Percentiles rank a stretch among this genome's conserved stretches.
Conservation (phyloP, 2,888 invertebrate genomes). For the Melanostoma scalare region DNA sequence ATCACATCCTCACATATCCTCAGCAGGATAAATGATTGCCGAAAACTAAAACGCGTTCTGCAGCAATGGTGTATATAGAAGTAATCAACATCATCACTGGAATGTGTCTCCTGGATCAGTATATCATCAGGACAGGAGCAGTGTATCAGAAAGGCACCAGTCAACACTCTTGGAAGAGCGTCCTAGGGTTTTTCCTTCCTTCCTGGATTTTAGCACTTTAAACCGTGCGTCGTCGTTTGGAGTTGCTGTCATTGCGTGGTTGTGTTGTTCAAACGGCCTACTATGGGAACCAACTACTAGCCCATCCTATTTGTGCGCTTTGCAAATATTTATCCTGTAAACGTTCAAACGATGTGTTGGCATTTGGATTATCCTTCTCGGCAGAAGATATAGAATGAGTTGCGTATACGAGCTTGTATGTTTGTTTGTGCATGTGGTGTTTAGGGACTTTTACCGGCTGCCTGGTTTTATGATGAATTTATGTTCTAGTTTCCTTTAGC, state of each 20-base stretch:
- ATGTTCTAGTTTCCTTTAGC: conserved; percentile 60
- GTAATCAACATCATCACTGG: conserved; percentile 64
- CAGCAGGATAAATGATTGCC: conserved; percentile 58
- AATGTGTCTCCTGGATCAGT: conserved; percentile 59
- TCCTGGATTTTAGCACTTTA: conserved; percentile 60
- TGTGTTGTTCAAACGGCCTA: conserved; percentile 51
- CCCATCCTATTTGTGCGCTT: conserved; percentile 4
- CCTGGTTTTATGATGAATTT: conserved; percentile 71
- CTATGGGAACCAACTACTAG: conserved; percentile 26
- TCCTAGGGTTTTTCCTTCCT: conserved; percentile 56
- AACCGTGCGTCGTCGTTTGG: conserved; percentile 43
- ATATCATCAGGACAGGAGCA: conserved; percentile 50
- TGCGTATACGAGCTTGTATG: conserved; percentile 8
- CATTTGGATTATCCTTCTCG: conserved; percentile 62
- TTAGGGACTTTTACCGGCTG: conserved; percentile 61
- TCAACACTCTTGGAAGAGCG: conserved; percentile 30
- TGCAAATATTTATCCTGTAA: conserved; percentile 70
- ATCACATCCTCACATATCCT: conserved; percentile 10
- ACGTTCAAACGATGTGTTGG: conserved; percentile 64
- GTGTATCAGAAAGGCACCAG: conserved; percentile 33
- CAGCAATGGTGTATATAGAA: conserved; percentile 17
- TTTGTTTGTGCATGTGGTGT: conserved; percentile 14
- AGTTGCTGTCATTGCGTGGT: conserved; percentile 54
- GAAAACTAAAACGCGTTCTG: conserved; percentile 63
- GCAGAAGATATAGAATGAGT: background rate